phyloP scores from a whole-genome alignment of 2,113 vertebrate species.

The Dermatemys mawii region DNA sequence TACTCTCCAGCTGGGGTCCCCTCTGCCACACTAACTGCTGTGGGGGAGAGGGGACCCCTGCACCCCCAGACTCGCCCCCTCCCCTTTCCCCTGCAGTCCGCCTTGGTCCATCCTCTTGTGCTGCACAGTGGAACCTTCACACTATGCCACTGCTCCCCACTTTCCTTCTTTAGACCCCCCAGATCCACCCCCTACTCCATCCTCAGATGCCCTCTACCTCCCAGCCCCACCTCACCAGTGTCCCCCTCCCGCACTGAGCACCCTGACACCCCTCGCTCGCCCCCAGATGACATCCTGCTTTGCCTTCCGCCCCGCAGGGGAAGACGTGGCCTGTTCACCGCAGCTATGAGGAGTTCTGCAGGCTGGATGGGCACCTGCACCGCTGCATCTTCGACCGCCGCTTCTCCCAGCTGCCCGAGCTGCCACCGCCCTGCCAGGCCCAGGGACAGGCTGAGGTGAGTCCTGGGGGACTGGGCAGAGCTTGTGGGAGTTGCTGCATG shows the following conservation, averaged over 20 bases:
- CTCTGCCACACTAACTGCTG: background rate
- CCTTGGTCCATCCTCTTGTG: background rate
- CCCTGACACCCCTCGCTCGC: no score
- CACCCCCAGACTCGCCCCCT: background rate
- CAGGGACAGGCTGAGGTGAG: background rate
- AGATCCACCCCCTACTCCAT: background rate
- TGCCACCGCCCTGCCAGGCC: conserved; percentile 66
- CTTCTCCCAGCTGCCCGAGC: conserved; percentile 82
- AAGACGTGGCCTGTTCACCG: conserved; percentile 84
- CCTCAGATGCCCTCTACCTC: background rate
- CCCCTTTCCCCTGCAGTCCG: background rate
- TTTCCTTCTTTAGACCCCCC: background rate
- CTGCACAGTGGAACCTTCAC: background rate
- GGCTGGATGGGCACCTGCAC: conserved; percentile 83
- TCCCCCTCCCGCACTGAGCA: background rate
- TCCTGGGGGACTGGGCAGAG: background rate
- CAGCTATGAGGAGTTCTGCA: conserved; percentile 85
- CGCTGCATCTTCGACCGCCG: conserved; percentile 87
- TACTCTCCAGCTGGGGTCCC: background rate
- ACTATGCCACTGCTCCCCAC: background rate
- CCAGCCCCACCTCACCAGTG: no score
- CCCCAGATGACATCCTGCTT: background rate
- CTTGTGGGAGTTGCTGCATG: background rate
- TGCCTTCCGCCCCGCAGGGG: conserved; percentile 57
- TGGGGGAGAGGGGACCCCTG: background rate